Conservation (phyloP, 2,113 vertebrate species). For the Corvus hawaiiensis region DNA sequence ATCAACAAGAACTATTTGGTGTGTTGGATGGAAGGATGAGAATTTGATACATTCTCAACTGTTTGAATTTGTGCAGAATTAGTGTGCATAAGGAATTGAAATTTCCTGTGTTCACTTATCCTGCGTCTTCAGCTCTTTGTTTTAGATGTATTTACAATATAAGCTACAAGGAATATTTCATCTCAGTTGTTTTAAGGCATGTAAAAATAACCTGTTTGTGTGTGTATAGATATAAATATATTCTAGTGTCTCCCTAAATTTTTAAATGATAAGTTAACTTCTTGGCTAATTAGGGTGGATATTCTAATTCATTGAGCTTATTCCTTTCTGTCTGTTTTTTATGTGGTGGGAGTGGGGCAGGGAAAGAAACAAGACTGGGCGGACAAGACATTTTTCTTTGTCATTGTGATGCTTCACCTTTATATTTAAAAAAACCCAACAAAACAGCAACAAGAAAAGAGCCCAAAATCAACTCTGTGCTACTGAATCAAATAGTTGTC, state of each 20-base stretch:
- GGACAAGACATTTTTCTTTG: not conserved
- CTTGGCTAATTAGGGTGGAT: not conserved
- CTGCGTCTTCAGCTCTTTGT: not conserved
- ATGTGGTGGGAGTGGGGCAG: accelerated
- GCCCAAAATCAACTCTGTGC: not conserved
- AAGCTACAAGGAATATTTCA: not conserved
- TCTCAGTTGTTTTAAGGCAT: not conserved
- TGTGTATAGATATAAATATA: not conserved
- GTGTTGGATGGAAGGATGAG: not conserved
- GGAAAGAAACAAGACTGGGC: not conserved
- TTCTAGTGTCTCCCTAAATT: not conserved
- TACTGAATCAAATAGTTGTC: not conserved
- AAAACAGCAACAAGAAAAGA: not conserved
- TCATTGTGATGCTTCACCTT: not conserved
- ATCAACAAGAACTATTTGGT: not conserved
- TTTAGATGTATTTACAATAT: not conserved
- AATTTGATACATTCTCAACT: not conserved
- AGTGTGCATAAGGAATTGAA: not conserved
- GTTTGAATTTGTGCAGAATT: not conserved
- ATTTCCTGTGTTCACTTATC: not conserved
- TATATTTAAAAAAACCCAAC: not conserved
- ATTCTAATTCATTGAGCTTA: not conserved
- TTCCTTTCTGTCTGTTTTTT: not conserved
- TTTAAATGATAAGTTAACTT: not conserved
- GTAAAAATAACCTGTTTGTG: not conserved